A percentile compares a stretch with the other conserved stretches of the same genome.
phyloP scores from a whole-genome alignment of 2,797 vertebrate species.

The Passerculus sandwichensis region DNA sequence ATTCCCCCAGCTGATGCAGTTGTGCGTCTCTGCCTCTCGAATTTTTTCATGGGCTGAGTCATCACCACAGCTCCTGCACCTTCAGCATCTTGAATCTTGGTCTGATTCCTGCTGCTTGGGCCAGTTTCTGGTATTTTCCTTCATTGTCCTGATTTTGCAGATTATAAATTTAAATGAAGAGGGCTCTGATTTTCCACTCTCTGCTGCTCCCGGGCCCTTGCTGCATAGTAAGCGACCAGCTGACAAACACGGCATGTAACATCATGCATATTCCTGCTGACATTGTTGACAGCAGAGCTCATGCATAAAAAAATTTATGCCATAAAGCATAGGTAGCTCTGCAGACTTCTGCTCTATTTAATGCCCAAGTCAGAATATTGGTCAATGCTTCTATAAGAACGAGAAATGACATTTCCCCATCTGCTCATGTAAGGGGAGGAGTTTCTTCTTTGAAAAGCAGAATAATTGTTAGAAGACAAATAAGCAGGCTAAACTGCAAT shows the following conservation, averaged over 20 bases:
- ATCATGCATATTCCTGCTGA: constrained; percentile 56
- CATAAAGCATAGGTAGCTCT: constrained; percentile 49
- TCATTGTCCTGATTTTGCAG: constrained; percentile 10
- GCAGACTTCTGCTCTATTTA: constrained; percentile 67
- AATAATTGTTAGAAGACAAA: constrained; percentile 47
- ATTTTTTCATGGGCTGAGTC: background rate
- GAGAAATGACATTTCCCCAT: constrained; percentile 49
- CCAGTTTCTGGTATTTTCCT: background rate
- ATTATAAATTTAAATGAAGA: constrained; percentile 56
- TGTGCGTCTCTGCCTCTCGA: background rate
- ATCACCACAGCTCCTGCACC: background rate
- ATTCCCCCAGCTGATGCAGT: background rate
- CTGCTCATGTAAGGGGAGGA: constrained; percentile 4
- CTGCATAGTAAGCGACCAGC: constrained; percentile 52
- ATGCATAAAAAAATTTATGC: constrained; percentile 46
- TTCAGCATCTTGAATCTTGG: background rate
- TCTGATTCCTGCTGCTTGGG: background rate
- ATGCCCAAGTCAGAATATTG: constrained; percentile 25
- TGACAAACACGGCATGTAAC: constrained; percentile 26
- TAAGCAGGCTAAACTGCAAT: constrained; percentile 1
- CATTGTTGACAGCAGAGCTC: constrained; percentile 59
- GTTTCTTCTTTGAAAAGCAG: constrained; percentile 29
- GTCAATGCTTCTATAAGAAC: constrained; percentile 44
- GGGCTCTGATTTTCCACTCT: constrained; percentile 46
- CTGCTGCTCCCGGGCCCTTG: background rate